Evolutionary conservation across 2,797 vertebrate genomes (phyloP), one percentile per base, ranked within the genome.

Genomic region (Lates japonicus): DNA sequence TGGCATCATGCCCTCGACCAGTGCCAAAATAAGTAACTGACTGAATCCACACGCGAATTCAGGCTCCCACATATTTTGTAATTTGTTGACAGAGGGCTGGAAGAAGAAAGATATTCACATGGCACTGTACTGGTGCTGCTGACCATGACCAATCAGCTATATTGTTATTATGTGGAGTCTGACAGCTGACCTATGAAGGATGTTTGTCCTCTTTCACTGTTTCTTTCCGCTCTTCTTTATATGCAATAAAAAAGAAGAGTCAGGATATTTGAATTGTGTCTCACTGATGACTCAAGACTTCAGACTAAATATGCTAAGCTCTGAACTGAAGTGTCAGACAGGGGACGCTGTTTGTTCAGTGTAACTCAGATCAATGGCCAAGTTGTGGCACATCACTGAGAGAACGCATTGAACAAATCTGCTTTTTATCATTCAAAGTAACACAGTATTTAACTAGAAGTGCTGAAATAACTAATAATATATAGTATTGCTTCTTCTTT

Each of bases 21-120:
- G 62, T 9, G 78, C 88, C 81, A 88, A 87, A 90, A 91, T 84
- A 91, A 92, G 84, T 72, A 82, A 61, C 63, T 35, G 59, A 67
- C 74, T 76, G 79, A 88, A 71, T 85, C 82, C 83, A 84, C 69
- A 67, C 58, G 84, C 68, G 57, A 19, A 86, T 63, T 87, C 76
- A 74, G 72, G 71, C 75, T 87, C 51, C 81, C 79, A 64, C 79
- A 88, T 87, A 88, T 85, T 91, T 78, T 84, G 71, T 85, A 64
- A 81, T 78, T 73, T 80, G 84, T 76, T 91, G 88, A 91, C 86
- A 87, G 85, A 76, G 51, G 51, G n/a, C 48, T 87, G 87, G 84
- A 91, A 49, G 46, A 31, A 82, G 74, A 73, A 70, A 57, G 20
- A 52, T n/a, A 51, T 54, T 68, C 65, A 16, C 46, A 76, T 70